Evolutionary conservation across 1,140 invertebrate species (phyloP).

Genomic region (Sesamia nonagrioides): DNA sequence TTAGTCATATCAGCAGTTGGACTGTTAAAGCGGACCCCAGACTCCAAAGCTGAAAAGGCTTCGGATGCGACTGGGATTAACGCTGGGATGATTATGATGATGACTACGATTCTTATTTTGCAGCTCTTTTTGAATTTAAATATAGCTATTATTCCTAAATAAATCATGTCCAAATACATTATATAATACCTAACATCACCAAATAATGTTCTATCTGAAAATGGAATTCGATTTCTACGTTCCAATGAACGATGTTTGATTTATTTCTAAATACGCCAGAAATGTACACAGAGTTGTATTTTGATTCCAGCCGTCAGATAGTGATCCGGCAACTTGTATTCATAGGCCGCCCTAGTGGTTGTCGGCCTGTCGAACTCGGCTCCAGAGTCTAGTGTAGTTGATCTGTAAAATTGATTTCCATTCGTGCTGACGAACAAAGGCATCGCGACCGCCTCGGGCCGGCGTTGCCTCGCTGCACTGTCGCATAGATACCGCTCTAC

Average conservation of each 20-base stretch:
- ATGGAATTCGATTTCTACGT: not conserved
- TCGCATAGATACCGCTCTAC: conserved; percentile 7
- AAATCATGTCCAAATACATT: too few species aligned
- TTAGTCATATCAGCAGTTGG: too few species aligned
- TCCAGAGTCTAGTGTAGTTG: conserved; percentile 65
- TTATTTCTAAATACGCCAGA: not conserved
- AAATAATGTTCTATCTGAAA: not conserved
- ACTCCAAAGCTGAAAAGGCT: too few species aligned
- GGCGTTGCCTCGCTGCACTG: not conserved
- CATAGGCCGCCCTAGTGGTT: conserved; percentile 68
- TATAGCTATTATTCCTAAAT: too few species aligned
- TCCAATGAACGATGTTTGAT: not conserved
- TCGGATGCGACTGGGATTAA: too few species aligned
- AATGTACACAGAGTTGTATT: conserved; percentile 24
- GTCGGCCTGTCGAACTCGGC: conserved; percentile 62
- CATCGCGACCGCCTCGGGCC: conserved; percentile 43
- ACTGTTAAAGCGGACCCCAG: too few species aligned
- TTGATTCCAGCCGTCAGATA: conserved; percentile 19
- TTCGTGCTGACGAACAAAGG: conserved; percentile 70
- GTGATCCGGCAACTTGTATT: conserved; percentile 74
- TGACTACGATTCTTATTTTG: not conserved
- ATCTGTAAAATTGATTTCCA: conserved; percentile 81
- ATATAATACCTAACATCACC: too few species aligned
- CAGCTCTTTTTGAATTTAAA: too few species aligned
- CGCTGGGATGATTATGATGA: too few species aligned